Percentiles rank a stretch among this genome's conserved stretches.
These are phyloP conservation scores for Dendroctonus valens DNA, from an alignment of 1,140 invertebrate species.

Conservation along the genomic window DNA sequence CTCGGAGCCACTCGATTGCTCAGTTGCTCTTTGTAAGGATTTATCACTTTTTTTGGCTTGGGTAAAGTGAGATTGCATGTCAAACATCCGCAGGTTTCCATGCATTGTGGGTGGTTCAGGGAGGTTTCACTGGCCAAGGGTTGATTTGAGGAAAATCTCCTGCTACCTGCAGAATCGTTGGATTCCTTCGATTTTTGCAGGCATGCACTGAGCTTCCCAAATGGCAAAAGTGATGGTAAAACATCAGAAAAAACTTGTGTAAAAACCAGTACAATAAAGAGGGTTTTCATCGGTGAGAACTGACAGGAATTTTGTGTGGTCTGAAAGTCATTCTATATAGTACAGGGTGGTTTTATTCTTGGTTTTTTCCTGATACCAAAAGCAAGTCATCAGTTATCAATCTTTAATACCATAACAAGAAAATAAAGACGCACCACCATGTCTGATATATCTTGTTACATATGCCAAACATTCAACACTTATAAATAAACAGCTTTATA, in stretches of 20 bases:
- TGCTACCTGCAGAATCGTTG: neutral
- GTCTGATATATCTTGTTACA: too few relatives aligned
- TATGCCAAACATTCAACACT: too few relatives aligned
- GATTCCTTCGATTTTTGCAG: neutral
- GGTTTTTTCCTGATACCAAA: too few relatives aligned
- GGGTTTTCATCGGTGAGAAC: too few relatives aligned
- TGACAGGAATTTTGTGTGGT: too few relatives aligned
- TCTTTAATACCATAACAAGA: too few relatives aligned
- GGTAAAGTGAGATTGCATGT: slow-evolving; percentile 27
- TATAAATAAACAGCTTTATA: too few relatives aligned
- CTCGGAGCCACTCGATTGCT: slow-evolving; percentile 33
- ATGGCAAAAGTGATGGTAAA: neutral
- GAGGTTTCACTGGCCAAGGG: neutral
- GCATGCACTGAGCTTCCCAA: neutral
- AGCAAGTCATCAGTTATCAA: too few relatives aligned
- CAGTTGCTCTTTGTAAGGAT: slow-evolving; percentile 37
- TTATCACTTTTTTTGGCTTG: slow-evolving; percentile 40
- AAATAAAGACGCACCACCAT: too few relatives aligned
- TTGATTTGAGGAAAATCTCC: neutral
- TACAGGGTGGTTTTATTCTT: too few relatives aligned
- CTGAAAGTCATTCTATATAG: too few relatives aligned
- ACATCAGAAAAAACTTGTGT: neutral
- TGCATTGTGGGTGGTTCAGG: neutral
- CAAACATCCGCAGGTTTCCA: slow-evolving; percentile 3
- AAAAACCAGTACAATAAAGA: neutral